Base-by-base conservation (phyloP, 2,113 vertebrate genomes). In the Paracanthobrama guichenoti region DNA sequence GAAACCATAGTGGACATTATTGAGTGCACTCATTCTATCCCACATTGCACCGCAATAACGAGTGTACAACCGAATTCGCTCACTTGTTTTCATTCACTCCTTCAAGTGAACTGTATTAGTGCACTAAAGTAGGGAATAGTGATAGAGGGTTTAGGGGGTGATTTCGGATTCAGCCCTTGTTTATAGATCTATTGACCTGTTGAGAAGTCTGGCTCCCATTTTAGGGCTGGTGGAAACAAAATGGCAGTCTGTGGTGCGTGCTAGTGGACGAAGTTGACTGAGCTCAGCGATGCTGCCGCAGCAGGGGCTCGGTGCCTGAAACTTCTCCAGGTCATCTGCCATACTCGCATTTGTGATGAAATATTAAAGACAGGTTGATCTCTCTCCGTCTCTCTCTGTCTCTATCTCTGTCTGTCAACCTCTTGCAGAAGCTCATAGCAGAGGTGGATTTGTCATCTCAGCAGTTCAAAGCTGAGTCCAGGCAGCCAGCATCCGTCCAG, bases 351-450 rank as follows among this genome's bases (percentile, higher is more conserved):
- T 75, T 83, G 69, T 86, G 57, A 86, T 73, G 67, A 59, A 86
- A 62, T 85, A 85, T 89, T 89, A 79, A 89, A 79, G 71, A 24
- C 39, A 74, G 77, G 48, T 66, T 76, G 64, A 31, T 87, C 69
- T 85, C 66, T 73, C 64, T 73, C 31, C n/a, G 60, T 80, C 31
- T 75, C 35, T 73, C 73, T 67, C 16, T 35, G 39, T 76, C 76
- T 59, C 75, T 60, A 42, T 79, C 79, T 59, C 35, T 76, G 50
- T 79, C 75, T 80, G 84, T 80, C 84, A 85, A 46, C 77, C 83
- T 57, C 53, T 81, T 83, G 69, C 67, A 55, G 62, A 72, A 73
- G 18, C 79, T 42, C 44, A 76, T 24, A 57, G 79, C 48, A 18
- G 55, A 72, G 74, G 71, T 60, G 26, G n/a, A 69, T 72, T 71